A percentile compares a stretch with the other conserved stretches of the same genome.
Conservation (phyloP, 2,888 invertebrate species). For the Andrena flavipes region DNA sequence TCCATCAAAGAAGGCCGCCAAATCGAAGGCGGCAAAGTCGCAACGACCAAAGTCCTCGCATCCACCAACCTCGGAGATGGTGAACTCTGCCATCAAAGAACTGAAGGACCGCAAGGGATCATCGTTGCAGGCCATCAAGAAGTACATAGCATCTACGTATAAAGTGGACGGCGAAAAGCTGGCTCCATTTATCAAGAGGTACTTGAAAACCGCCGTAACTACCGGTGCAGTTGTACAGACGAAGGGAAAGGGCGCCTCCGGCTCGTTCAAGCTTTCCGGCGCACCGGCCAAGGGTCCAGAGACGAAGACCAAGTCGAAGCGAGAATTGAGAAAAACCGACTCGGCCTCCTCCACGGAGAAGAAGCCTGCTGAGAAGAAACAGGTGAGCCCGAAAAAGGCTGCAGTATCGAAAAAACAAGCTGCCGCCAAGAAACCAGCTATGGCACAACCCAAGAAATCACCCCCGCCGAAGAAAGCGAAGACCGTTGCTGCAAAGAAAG, state of each 20-base stretch:
- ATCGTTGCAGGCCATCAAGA: constrained; percentile 87
- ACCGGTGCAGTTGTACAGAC: constrained; percentile 86
- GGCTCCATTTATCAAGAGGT: constrained; percentile 87
- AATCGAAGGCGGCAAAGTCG: constrained; percentile 58
- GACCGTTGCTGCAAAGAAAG: constrained; percentile 54
- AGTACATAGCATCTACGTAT: constrained; percentile 87
- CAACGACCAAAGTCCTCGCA: constrained; percentile 84
- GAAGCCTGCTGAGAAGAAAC: constrained; percentile 62
- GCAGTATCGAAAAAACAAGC: constrained; percentile 58
- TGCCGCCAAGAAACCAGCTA: constrained; percentile 40
- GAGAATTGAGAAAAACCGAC: constrained; percentile 14
- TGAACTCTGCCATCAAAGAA: constrained; percentile 86
- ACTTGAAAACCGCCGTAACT: constrained; percentile 86
- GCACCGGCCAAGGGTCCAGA: constrained; percentile 34
- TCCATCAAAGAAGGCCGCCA: constrained; percentile 59
- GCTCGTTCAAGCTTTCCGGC: constrained; percentile 85
- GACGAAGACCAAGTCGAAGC: constrained; percentile 41
- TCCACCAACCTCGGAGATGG: constrained; percentile 87
- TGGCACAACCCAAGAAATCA: constrained; percentile 21
- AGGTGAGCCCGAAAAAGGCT: constrained; percentile 67
- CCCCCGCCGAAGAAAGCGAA: constrained; percentile 66
- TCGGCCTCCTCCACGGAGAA: constrained; percentile 26
- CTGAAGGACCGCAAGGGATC: constrained; percentile 87
- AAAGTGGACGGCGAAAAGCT: constrained; percentile 87
- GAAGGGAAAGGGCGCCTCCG: constrained; percentile 86